phyloP scores from a whole-genome alignment of 2,797 vertebrate genomes.

The Centropyge bicolor region DNA sequence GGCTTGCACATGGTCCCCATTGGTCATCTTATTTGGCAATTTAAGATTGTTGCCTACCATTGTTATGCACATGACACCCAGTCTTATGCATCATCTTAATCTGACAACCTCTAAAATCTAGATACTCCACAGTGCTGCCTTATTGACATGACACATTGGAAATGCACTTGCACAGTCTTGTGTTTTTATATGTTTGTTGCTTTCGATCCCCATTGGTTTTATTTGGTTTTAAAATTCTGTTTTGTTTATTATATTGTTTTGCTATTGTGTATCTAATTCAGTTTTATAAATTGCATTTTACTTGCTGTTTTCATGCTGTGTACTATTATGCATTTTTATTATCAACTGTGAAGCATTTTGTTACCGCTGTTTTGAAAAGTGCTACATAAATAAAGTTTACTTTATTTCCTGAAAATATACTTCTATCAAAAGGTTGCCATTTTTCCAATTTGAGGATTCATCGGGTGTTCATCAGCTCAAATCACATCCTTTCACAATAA shows the following conservation, averaged over 20 bases:
- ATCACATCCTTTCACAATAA: not conserved
- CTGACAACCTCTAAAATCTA: not conserved
- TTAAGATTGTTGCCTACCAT: not conserved
- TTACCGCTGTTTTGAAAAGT: no score
- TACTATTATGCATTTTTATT: no score
- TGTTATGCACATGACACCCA: not conserved
- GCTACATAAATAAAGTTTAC: no score
- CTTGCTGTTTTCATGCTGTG: no score
- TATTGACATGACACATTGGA: not conserved
- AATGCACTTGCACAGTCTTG: not conserved
- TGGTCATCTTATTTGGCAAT: not conserved
- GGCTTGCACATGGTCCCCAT: not conserved
- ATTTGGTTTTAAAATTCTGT: no score
- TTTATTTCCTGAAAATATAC: no score
- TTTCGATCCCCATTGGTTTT: no score
- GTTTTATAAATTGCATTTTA: no score
- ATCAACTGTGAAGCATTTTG: no score
- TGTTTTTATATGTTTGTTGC: no score
- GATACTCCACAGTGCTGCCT: not conserved
- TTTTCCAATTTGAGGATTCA: conserved; percentile 16
- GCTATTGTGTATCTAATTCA: no score
- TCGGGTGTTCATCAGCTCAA: not conserved
- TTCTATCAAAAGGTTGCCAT: not conserved
- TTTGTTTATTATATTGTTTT: no score
- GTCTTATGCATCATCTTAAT: not conserved